Evolutionary conservation across 2,888 invertebrate genomes (phyloP).

Genomic region (Tipula vernalis): DNA sequence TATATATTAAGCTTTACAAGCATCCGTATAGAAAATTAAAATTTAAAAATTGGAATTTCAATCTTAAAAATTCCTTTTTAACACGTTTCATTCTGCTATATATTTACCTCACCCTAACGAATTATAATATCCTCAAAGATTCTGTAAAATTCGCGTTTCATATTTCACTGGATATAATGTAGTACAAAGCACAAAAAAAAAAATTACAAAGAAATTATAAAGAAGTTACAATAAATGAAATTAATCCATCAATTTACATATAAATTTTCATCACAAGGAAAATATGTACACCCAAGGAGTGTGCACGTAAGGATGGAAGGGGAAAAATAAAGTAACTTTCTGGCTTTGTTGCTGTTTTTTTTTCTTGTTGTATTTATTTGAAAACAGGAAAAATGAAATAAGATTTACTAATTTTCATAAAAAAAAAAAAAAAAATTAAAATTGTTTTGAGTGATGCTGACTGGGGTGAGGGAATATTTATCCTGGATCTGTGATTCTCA

Average conservation of each 20-base stretch:
- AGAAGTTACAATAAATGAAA: constrained; percentile 9
- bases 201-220: not conserved
- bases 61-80: constrained; percentile 4
- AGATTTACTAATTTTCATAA: not conserved
- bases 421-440: not conserved
- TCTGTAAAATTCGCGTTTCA: not conserved
- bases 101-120: not conserved
- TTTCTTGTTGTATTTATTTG: not conserved
- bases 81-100: not conserved
- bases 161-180: not conserved
- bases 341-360: not conserved
- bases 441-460: not conserved
- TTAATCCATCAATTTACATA: constrained; percentile 10
- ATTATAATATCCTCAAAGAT: not conserved
- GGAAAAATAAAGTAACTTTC: not conserved
- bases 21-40: not conserved
- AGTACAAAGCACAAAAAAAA: not conserved
- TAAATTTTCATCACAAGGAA: not conserved
- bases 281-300: not conserved
- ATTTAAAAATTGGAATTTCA: not conserved
- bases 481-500: not conserved
- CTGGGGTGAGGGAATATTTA: not conserved
- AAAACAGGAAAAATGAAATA: not conserved
- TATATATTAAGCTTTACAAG: not conserved
- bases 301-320: not conserved